A percentile compares a stretch with the other conserved stretches of the same genome.
phyloP scores from a whole-genome alignment of 2,888 invertebrate species.

The Euclidia mi region DNA sequence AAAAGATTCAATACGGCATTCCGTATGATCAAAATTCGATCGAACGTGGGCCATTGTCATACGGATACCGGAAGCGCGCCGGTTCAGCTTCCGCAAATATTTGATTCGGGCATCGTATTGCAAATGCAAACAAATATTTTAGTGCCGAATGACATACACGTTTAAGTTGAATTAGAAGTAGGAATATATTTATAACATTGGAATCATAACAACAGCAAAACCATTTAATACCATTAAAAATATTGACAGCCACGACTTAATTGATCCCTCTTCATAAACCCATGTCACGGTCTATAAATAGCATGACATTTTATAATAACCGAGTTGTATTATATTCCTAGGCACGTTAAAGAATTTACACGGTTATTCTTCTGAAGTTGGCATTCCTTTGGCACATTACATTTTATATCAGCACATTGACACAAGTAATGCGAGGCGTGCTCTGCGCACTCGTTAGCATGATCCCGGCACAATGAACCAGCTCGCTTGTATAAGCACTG shows the following conservation, averaged over 20 bases:
- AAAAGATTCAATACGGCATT: conserved; percentile 11
- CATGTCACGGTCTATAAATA: background rate
- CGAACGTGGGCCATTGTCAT: conserved; percentile 56
- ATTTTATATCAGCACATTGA: conserved; percentile 11
- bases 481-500: conserved; percentile 61
- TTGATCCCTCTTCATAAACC: background rate
- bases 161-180: background rate
- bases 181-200: background rate
- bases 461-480: conserved; percentile 54
- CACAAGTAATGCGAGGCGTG: conserved; percentile 34
- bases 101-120: conserved; percentile 60
- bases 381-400: background rate
- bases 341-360: background rate
- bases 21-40: conserved; percentile 54
- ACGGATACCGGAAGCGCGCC: conserved; percentile 62
- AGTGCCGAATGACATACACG: background rate
- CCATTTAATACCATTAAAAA: too few relatives aligned
- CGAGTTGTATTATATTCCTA: too few relatives aligned
- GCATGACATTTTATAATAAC: too few relatives aligned
- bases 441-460: conserved; percentile 62
- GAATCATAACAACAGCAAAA: too few relatives aligned
- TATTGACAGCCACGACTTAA: too few relatives aligned
- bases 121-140: conserved; percentile 54
- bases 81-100: conserved; percentile 71
- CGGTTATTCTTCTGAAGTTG: background rate